These are phyloP conservation scores for Xestia c-nigrum DNA, from an alignment of 2,888 invertebrate genomes.

Conservation along the genomic window DNA sequence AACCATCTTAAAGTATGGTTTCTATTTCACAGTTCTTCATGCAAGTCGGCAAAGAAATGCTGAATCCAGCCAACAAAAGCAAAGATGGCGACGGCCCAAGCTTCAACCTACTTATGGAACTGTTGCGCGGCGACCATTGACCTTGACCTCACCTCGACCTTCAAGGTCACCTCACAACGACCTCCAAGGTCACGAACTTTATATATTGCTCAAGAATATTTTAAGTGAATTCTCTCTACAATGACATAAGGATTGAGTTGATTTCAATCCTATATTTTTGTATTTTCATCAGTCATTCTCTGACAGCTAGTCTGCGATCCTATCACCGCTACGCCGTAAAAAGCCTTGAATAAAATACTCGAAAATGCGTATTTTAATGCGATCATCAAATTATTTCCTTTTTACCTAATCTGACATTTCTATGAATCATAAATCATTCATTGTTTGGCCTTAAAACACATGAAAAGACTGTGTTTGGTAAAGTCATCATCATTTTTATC, in stretches of 20 bases:
- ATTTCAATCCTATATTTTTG: conserved; percentile 56
- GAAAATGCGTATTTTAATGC: background rate
- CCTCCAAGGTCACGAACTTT: conserved; percentile 45
- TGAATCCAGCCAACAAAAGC: conserved; percentile 94
- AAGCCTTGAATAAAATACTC: conserved; percentile 19
- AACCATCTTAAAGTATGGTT: background rate
- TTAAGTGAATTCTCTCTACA: conserved; percentile 68
- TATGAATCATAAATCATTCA: conserved; percentile 23
- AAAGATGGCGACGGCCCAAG: conserved; percentile 97
- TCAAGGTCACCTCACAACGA: conserved; percentile 46
- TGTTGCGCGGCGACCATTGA: conserved; percentile 98
- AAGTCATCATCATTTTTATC: conserved; percentile 46
- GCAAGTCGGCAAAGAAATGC: conserved; percentile 98
- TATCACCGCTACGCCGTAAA: conserved; percentile 23
- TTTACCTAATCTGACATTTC: conserved; percentile 18
- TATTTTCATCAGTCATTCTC: conserved; percentile 49
- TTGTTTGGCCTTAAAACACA: conserved; percentile 73
- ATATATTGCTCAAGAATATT: conserved; percentile 75
- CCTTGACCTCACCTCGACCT: conserved; percentile 53
- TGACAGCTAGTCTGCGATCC: conserved; percentile 52
- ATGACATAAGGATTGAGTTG: conserved; percentile 57
- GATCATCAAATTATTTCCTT: conserved; percentile 9
- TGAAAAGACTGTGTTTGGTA: conserved; percentile 68
- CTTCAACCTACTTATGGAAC: conserved; percentile 98
- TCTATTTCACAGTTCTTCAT: conserved; percentile 83